Base-by-base conservation (phyloP, 2,797 vertebrate genomes). In the Hemitrygon akajei region DNA sequence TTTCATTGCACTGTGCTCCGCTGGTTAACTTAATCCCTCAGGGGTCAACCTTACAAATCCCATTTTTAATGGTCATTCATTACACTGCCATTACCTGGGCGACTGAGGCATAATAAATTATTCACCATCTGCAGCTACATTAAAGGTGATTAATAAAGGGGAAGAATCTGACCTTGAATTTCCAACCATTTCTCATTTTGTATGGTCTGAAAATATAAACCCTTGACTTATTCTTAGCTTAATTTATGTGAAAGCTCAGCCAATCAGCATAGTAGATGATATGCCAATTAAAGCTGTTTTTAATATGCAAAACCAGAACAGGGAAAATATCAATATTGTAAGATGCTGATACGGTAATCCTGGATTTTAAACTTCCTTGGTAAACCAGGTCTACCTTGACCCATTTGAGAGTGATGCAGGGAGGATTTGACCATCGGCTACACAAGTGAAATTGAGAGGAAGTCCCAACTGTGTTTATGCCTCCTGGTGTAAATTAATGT, bases 11-110 rank as follows among this genome's bases (percentile, higher is more conserved):
- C 3, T 12, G 1, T 76, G 40, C 25, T 56, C 37, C 27, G 56
- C 20, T 71, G 22, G 37, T 73, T 92, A 47, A 7, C 5, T 92
- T 92, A 92, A 75, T 92, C 91, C 37, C 69, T 47, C 12, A 2
- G 69, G 66, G 91, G 37, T 75, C 37, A 92, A 75, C 40, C 66
- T 73, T 30, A 25, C 71, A 69, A 93, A 93, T 76, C 91, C 71
- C 7, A 76, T 16, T 93, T 40, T 75, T 18, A 76, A 75, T 1
- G 91, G 91, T 73, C 71, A 56, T 93, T 56, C 40, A 93, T 93
- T 75, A 93, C 71, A 30, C 40, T 93, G 71, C 91, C 71, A 93
- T 47, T 91, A 73, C 37, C 89, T 91, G 40, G 16, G 69, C 56
- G 47, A 40, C 40, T 75, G 56, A 93, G 71, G 47, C 14, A 30